phyloP scores from a whole-genome alignment of 2,797 vertebrate species.

The Mormyrops attenuatus region DNA sequence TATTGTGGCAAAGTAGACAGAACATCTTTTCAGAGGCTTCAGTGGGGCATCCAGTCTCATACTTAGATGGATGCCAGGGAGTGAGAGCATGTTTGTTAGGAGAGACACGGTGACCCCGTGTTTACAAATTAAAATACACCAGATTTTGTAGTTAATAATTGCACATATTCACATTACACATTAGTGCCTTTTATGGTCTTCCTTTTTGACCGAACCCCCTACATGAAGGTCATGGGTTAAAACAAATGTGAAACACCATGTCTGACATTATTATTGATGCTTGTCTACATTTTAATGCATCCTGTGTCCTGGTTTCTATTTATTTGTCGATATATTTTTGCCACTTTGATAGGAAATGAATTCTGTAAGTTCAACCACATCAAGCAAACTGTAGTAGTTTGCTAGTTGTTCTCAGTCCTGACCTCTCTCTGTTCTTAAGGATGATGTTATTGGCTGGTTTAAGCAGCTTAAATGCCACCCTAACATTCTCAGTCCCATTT shows the following conservation, averaged over 20 bases:
- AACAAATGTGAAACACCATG: neutral
- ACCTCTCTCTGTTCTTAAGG: neutral
- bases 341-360: neutral
- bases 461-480: neutral
- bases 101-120: neutral
- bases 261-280: neutral
- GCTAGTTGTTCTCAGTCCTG: neutral
- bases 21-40: neutral
- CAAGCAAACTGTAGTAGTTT: neutral
- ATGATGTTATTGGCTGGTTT: neutral
- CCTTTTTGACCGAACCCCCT: neutral
- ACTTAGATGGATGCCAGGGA: neutral
- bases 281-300: neutral
- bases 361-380: neutral
- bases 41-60: neutral
- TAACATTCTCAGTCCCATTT: neutral
- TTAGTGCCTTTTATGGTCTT: neutral
- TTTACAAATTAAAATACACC: neutral
- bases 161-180: neutral
- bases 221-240: neutral
- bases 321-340: neutral
- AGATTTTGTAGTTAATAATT: slow-evolving; percentile 1
- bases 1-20: slow-evolving; percentile 48
- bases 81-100: neutral
- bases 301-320: neutral